Evolutionary conservation across 2,888 invertebrate genomes (phyloP).

Genomic region (Luperina nickerlii): DNA sequence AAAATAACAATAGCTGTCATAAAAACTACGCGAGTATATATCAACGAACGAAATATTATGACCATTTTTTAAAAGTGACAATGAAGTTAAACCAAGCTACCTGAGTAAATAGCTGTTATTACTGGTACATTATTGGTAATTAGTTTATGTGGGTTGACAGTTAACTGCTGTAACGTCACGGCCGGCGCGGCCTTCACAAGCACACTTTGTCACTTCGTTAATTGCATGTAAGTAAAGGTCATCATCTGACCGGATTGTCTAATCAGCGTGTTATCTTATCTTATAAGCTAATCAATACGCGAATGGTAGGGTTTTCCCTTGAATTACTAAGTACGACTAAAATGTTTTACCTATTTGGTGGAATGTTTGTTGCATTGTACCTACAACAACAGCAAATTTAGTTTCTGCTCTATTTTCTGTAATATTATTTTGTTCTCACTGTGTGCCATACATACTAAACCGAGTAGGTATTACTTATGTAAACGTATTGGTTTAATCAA

Average conservation of each 20-base stretch:
- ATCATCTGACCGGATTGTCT: conserved; percentile 26
- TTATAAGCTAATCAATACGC: conserved; percentile 20
- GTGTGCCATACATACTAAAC: conserved; percentile 8
- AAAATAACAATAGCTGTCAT: conserved; percentile 31
- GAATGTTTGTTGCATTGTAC: conserved; percentile 1
- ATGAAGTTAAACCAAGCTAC: conserved; percentile 14
- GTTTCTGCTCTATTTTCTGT: neutral
- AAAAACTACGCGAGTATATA: neutral
- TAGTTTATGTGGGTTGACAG: conserved; percentile 30
- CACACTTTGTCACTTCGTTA: conserved; percentile 24
- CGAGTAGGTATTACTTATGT: conserved; percentile 12
- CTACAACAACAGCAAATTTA: neutral
- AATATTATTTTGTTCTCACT: neutral
- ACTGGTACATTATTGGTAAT: conserved; percentile 7
- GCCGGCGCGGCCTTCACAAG: conserved; percentile 36
- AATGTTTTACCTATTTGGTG: conserved; percentile 3
- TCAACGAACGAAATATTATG: neutral
- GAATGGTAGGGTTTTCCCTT: conserved; percentile 18
- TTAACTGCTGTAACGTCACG: conserved; percentile 28
- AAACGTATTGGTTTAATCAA: conserved; percentile 26
- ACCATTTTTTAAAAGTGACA: neutral
- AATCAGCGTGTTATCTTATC: conserved; percentile 43
- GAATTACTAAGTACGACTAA: neutral
- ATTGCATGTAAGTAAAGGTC: conserved; percentile 23
- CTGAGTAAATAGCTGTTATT: conserved; percentile 11